These are phyloP conservation scores for Melanotaenia pygmaea DNA, from an alignment of 2,797 vertebrate genomes.

Conservation along the genomic window DNA sequence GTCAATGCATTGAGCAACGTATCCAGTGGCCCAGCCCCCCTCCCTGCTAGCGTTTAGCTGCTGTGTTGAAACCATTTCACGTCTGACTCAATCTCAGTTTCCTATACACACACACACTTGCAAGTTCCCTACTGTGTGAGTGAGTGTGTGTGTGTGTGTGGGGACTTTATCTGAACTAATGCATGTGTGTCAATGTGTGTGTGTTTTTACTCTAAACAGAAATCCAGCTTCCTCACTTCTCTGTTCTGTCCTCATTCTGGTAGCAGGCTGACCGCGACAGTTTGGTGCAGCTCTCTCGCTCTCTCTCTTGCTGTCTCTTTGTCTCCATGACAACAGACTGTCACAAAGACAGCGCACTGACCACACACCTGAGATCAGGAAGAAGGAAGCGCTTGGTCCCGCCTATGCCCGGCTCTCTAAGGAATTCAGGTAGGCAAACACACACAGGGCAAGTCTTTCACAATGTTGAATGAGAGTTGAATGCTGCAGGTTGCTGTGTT, in stretches of 20 bases:
- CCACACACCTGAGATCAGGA: slow-evolving; percentile 66
- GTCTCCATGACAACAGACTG: slow-evolving; percentile 51
- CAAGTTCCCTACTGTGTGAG: slow-evolving; percentile 67
- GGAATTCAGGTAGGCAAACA: slow-evolving; percentile 66
- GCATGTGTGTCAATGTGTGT: slow-evolving; percentile 34
- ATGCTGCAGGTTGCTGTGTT: slow-evolving; percentile 30
- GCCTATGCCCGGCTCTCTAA: slow-evolving; percentile 46
- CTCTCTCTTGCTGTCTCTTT: neutral
- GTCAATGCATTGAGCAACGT: slow-evolving; percentile 73
- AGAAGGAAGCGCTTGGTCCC: slow-evolving; percentile 65
- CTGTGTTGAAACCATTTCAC: slow-evolving; percentile 74
- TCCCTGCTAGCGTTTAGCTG: slow-evolving; percentile 64
- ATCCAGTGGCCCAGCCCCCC: slow-evolving; percentile 62
- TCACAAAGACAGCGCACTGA: slow-evolving; percentile 34
- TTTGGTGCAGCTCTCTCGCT: slow-evolving; percentile 15
- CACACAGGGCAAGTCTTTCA: neutral
- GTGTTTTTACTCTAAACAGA: slow-evolving; percentile 73
- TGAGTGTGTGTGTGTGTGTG: slow-evolving; percentile 30
- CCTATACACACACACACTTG: slow-evolving; percentile 65
- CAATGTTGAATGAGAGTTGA: slow-evolving; percentile 41
- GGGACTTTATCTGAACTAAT: slow-evolving; percentile 45
- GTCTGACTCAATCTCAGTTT: slow-evolving; percentile 83
- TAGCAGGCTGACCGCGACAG: slow-evolving; percentile 34
- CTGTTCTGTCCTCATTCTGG: slow-evolving; percentile 55
- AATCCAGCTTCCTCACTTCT: slow-evolving; percentile 71